Evolutionary conservation across 2,797 vertebrate species (phyloP), one percentile per base, ranked within the genome.

Genomic region (Dermochelys coriacea): DNA sequence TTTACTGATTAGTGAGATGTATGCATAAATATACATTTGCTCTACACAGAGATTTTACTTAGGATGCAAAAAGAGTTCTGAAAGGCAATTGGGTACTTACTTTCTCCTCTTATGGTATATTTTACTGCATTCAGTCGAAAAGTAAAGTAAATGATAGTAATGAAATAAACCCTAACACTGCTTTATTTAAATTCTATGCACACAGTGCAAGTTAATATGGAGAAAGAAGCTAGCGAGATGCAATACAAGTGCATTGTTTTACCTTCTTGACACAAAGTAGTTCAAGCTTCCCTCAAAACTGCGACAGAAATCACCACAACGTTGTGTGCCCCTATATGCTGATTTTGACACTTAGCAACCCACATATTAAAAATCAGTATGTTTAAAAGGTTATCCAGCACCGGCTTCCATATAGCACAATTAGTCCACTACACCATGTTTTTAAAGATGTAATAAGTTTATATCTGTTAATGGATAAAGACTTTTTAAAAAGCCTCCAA

Each of bases 121-220:
- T 49, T 49, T 84, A 81, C 21, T 54, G 8, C 64, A 3, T 19
- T 91, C 54, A 90, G 49, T 10, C 51, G 11, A 88, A 82, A n/a
- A 93, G 80, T 37, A 82, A n/a, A 93, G 80, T 37, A 94, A 87
- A 5, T 71, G 18, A 55, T 21, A 84, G 5, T 3, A 80, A 55
- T 47, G 45, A 92, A 82, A 80, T 41, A 80, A 97, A 80, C 8
- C 41, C 5, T 3, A 1, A 4, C 4, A 41, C 4, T 74, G 9
- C 75, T 93, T 77, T 47, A 31, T 29, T 90, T 78, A 84, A 82
- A 19, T 85, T 91, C 23, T 10, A 45, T 93, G 37, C 78, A n/a
- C 21, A 80, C 51, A 29, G 31, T 5, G 21, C 80, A 95, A 91
- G 49, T 6, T 74, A 45, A 86, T 49, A 12, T 5, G 19, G 34